phyloP scores from a whole-genome alignment of 2,888 invertebrate genomes.

The Ornithoptera priamus region DNA sequence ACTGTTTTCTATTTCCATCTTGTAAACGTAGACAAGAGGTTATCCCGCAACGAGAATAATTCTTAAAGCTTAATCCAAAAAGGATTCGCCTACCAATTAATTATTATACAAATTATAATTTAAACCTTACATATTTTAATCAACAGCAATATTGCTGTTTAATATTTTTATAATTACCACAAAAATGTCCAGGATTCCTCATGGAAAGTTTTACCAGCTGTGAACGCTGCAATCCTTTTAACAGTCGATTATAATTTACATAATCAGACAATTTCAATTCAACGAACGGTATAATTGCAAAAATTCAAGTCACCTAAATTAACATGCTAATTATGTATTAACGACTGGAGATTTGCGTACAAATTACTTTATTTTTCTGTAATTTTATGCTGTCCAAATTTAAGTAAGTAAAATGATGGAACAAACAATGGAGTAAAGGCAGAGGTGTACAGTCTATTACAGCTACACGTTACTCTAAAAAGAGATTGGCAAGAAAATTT shows the following conservation, averaged over 20 bases:
- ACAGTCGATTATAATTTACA: slow-evolving; percentile 29
- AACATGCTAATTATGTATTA: slow-evolving; percentile 18
- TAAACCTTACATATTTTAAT: slow-evolving; percentile 45
- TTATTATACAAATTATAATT: slow-evolving; percentile 72
- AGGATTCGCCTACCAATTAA: slow-evolving; percentile 57
- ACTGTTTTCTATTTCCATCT: slow-evolving; percentile 10
- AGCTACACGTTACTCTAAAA: slow-evolving; percentile 46
- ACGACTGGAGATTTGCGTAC: slow-evolving; percentile 19
- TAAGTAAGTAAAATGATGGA: slow-evolving; percentile 8
- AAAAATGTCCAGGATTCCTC: slow-evolving; percentile 3
- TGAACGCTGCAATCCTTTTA: slow-evolving; percentile 24
- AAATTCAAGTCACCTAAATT: slow-evolving; percentile 25
- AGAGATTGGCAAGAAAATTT: slow-evolving; percentile 59
- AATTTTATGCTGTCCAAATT: background rate
- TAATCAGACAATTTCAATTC: slow-evolving; percentile 28
- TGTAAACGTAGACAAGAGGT: slow-evolving; percentile 19
- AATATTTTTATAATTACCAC: background rate
- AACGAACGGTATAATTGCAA: slow-evolving; percentile 20
- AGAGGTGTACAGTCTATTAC: slow-evolving; percentile 34
- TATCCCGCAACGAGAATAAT: slow-evolving; percentile 51
- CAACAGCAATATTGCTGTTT: background rate
- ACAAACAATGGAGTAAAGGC: slow-evolving; percentile 10
- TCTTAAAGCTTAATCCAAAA: slow-evolving; percentile 55
- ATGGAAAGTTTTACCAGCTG: slow-evolving; percentile 12
- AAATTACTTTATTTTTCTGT: slow-evolving; percentile 9